Percentiles rank a stretch among this genome's conserved stretches.
Evolutionary conservation across 2,797 vertebrate genomes (phyloP).

Genomic region (Lepilemur ruficaudatus): DNA sequence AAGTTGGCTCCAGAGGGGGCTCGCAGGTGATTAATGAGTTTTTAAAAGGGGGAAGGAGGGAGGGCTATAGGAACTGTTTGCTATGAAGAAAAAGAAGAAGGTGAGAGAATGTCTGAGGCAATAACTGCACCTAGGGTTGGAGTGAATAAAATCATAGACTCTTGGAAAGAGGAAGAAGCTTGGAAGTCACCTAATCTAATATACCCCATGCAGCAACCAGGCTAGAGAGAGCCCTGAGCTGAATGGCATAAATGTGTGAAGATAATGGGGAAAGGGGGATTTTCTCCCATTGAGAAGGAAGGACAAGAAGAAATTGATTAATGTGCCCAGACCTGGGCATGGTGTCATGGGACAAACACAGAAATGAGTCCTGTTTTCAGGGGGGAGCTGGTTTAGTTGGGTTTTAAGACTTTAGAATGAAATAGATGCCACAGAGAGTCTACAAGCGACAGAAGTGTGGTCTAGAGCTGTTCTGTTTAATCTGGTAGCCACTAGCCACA

Average conservation of each 20-base stretch:
- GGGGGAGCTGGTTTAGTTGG: not conserved
- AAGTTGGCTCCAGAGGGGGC: slow-evolving; percentile 46
- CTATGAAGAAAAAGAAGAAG: slow-evolving; percentile 26
- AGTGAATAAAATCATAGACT: not conserved
- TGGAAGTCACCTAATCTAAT: not conserved
- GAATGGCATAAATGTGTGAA: not conserved
- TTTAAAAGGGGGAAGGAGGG: slow-evolving; percentile 49
- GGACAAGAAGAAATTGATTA: not conserved
- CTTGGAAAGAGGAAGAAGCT: not conserved
- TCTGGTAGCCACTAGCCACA: not conserved
- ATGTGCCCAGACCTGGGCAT: not conserved
- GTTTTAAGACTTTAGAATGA: not conserved
- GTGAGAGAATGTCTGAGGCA: not conserved
- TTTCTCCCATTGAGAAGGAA: not conserved
- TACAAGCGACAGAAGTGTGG: not conserved
- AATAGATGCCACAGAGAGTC: not conserved
- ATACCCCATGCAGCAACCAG: not conserved
- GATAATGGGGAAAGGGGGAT: not conserved
- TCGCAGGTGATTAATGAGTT: slow-evolving; percentile 46
- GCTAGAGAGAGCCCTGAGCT: not conserved
- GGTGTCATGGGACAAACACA: not conserved
- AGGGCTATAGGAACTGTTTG: slow-evolving; percentile 17
- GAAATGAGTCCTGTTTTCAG: not conserved
- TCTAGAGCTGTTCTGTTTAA: not conserved
- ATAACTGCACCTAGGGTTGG: not conserved